These are phyloP conservation scores for Tuberolachnus salignus DNA, from an alignment of 2,888 invertebrate species.

Conservation along the genomic window DNA sequence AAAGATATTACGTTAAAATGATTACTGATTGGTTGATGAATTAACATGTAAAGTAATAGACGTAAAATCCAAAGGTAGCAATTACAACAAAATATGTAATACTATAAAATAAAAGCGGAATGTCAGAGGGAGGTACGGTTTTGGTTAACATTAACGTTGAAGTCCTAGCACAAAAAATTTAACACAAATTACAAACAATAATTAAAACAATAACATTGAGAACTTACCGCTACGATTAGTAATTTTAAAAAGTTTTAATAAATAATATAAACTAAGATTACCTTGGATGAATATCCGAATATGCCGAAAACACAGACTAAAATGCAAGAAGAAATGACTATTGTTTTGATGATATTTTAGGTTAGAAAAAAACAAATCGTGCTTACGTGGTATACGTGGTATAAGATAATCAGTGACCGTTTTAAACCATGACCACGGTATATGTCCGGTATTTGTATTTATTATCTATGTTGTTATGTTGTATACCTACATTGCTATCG, in stretches of 20 bases:
- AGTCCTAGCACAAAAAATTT: not conserved
- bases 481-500: not conserved
- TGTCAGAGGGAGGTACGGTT: not conserved
- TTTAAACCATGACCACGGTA: not conserved
- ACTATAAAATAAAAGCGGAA: not conserved
- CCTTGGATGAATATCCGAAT: constrained; percentile 52
- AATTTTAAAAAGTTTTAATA: not conserved
- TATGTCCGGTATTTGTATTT: not conserved
- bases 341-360: constrained; percentile 26
- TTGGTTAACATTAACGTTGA: not conserved
- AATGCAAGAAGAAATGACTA: constrained; percentile 10
- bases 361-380: constrained; percentile 38
- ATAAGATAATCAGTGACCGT: not conserved
- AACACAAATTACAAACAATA: not conserved
- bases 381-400: constrained; percentile 31
- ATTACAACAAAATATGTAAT: too few species aligned
- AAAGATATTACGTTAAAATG: too few species aligned
- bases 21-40: too few species aligned
- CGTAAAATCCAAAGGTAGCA: too few species aligned
- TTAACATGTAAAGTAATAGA: too few species aligned
- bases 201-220: constrained; percentile 3
- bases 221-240: constrained; percentile 10
- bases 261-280: constrained; percentile 17
- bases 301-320: not conserved
- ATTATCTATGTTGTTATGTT: constrained; percentile 16